phyloP scores from a whole-genome alignment of 2,888 invertebrate genomes.

The Leucophenga montana region DNA sequence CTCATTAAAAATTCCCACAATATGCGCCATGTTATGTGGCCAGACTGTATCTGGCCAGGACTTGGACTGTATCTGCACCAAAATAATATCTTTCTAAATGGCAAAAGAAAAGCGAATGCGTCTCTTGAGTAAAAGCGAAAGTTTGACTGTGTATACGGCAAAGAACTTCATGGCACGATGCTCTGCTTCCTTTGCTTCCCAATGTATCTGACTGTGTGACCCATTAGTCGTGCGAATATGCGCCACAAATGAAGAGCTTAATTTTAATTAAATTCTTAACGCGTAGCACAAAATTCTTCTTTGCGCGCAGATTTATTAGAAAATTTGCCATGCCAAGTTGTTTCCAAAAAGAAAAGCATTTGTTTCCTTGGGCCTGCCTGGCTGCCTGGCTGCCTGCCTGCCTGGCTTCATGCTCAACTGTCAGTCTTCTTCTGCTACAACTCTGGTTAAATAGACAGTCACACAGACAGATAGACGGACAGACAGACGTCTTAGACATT shows the following conservation, averaged over 20 bases:
- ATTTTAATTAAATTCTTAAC: constrained; percentile 60
- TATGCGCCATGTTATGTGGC: constrained; percentile 26
- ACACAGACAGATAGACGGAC: background rate
- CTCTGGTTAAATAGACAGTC: background rate
- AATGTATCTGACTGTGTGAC: background rate
- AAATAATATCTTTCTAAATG: background rate
- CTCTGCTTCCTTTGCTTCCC: background rate
- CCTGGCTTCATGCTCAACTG: no score
- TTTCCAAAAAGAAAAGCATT: no score
- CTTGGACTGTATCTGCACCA: background rate
- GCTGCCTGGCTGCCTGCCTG: no score
- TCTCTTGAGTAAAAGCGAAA: constrained; percentile 29
- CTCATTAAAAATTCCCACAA: constrained; percentile 47
- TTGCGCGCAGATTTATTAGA: constrained; percentile 50
- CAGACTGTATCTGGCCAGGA: background rate
- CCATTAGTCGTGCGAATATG: constrained; percentile 12
- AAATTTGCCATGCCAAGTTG: background rate
- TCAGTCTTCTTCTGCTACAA: background rate
- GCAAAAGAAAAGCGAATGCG: constrained; percentile 3
- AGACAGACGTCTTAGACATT: no score
- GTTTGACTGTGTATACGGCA: constrained; percentile 18
- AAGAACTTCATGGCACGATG: background rate
- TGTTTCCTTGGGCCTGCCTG: no score
- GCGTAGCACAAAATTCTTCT: constrained; percentile 41
- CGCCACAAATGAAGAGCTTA: constrained; percentile 53